Percentiles rank a stretch among this genome's conserved stretches.
These are phyloP conservation scores for Protula sp. DNA, from an alignment of 2,888 invertebrate genomes.

Conservation along the genomic window DNA sequence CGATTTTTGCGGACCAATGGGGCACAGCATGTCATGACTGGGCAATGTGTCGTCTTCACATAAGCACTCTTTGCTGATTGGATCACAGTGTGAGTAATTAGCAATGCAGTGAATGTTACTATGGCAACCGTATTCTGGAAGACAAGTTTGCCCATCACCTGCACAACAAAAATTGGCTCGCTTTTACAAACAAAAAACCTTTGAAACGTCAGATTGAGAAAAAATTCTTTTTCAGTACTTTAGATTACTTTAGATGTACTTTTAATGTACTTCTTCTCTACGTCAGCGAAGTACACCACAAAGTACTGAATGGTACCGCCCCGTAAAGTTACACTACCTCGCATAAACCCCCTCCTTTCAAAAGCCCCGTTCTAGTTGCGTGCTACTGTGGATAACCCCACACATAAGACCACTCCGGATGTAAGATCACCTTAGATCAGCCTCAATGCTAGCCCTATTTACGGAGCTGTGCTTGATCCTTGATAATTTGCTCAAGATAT, in stretches of 20 bases:
- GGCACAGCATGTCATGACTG: neutral
- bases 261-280: too few species aligned
- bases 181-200: neutral
- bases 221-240: too few species aligned
- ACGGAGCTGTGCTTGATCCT: too few species aligned
- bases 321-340: too few species aligned
- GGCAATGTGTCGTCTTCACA: slow-evolving; percentile 3
- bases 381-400: too few species aligned
- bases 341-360: neutral
- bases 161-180: neutral
- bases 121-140: slow-evolving; percentile 14
- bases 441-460: too few species aligned
- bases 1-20: neutral
- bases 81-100: slow-evolving; percentile 14
- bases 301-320: too few species aligned
- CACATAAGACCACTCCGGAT: too few species aligned
- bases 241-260: too few species aligned
- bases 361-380: neutral
- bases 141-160: slow-evolving; percentile 5
- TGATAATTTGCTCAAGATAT: too few species aligned
- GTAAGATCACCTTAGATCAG: too few species aligned
- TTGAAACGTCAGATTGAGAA: neutral
- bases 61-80: slow-evolving; percentile 13
- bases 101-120: slow-evolving; percentile 11
- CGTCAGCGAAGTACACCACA: too few species aligned